phyloP scores from a whole-genome alignment of 2,797 vertebrate species.

The Macropodus opercularis region DNA sequence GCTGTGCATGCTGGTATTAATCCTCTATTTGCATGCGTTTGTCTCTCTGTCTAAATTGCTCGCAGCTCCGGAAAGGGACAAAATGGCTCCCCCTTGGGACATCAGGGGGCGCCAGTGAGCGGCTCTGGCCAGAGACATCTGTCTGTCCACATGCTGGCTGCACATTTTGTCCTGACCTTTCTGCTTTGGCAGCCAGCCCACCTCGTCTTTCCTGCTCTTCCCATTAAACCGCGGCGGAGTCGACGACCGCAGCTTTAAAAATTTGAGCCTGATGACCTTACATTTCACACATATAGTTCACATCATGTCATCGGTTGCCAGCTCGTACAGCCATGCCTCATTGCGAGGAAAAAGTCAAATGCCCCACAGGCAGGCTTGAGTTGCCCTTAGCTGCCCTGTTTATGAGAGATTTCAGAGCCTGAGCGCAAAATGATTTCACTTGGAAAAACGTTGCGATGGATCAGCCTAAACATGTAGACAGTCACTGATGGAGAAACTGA shows the following conservation, averaged over 20 bases:
- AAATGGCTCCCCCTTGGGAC: slow-evolving; percentile 12
- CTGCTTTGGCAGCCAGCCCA: slow-evolving; percentile 38
- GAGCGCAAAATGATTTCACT: slow-evolving; percentile 17
- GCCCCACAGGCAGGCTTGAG: slow-evolving; percentile 33
- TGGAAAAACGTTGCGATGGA: background rate
- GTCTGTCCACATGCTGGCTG: slow-evolving; percentile 51
- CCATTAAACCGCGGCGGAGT: slow-evolving; percentile 28
- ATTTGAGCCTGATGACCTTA: slow-evolving; percentile 2
- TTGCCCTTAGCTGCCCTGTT: slow-evolving; percentile 25
- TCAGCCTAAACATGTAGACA: too few relatives aligned
- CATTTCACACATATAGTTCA: slow-evolving; percentile 11
- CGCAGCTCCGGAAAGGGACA: slow-evolving; percentile 5
- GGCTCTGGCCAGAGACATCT: slow-evolving; percentile 31
- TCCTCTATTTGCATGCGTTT: slow-evolving; percentile 53
- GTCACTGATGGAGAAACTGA: background rate
- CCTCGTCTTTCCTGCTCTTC: slow-evolving; percentile 9
- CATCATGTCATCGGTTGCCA: slow-evolving; percentile 9
- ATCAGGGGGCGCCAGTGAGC: slow-evolving; percentile 46
- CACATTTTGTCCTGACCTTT: slow-evolving; percentile 67
- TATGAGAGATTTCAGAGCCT: slow-evolving; percentile 30
- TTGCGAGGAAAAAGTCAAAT: slow-evolving; percentile 26
- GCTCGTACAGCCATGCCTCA: slow-evolving; percentile 8
- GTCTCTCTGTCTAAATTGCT: too few relatives aligned
- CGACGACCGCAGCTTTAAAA: slow-evolving; percentile 22
- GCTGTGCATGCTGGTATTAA: slow-evolving; percentile 24